phyloP scores from a whole-genome alignment of 2,888 invertebrate genomes.

The Orchesellides sinensis region DNA sequence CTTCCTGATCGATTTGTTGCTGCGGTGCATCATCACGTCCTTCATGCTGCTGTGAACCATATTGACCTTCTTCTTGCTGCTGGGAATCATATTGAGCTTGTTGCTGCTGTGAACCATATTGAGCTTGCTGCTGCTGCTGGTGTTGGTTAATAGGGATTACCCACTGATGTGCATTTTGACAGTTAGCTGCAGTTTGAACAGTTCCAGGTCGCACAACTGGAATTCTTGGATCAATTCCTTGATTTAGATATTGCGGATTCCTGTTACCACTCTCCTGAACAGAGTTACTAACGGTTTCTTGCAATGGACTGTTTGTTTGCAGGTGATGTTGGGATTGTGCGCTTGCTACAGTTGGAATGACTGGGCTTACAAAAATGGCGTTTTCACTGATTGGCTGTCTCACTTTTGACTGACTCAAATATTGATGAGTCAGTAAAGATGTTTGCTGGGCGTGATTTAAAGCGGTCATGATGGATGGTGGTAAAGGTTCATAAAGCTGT shows the following conservation, averaged over 20 bases:
- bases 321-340: constrained; percentile 4
- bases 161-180: constrained; percentile 48
- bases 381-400: constrained; percentile 36
- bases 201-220: not conserved
- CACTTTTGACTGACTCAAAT: constrained; percentile 59
- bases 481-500: constrained; percentile 67
- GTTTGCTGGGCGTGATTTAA: constrained; percentile 74
- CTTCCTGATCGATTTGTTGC: not conserved
- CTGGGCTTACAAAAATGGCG: constrained; percentile 65
- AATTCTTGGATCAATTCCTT: constrained; percentile 52
- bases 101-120: not conserved
- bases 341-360: not conserved
- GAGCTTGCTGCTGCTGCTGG: not conserved
- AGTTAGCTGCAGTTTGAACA: constrained; percentile 33
- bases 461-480: constrained; percentile 73
- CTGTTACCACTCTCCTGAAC: not conserved
- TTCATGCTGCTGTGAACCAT: not conserved
- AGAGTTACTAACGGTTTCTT: constrained; percentile 14
- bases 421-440: constrained; percentile 74
- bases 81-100: constrained; percentile 1
- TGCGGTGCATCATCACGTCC: not conserved
- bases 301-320: not conserved
- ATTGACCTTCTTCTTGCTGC: not conserved
- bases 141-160: constrained; percentile 17
- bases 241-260: not conserved